These are phyloP conservation scores for Ylistrum balloti DNA, from an alignment of 1,140 invertebrate species.

Conservation along the genomic window DNA sequence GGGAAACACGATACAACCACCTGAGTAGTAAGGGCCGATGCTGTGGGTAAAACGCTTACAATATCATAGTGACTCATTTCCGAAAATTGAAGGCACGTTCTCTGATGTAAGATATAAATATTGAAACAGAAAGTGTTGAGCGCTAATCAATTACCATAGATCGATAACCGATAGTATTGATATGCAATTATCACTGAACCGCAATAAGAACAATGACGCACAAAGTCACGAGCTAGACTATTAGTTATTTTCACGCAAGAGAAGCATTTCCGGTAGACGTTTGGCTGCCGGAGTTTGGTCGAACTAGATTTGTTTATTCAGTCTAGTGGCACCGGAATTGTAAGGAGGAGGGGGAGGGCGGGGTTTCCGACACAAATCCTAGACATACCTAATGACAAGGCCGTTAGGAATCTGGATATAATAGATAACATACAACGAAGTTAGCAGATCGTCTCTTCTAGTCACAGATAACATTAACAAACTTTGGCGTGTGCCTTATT, in stretches of 20 bases:
- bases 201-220: background rate
- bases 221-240: constrained; percentile 25
- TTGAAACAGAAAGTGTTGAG: constrained; percentile 28
- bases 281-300: background rate
- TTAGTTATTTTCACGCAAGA: constrained; percentile 26
- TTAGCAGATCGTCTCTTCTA: background rate
- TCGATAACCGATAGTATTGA: constrained; percentile 32
- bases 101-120: constrained; percentile 28
- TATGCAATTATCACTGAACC: background rate
- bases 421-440: background rate
- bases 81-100: constrained; percentile 3
- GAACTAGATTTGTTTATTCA: background rate
- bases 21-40: background rate
- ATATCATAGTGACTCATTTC: background rate
- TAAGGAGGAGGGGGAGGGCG: background rate
- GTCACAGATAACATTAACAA: background rate
- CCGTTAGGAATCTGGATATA: constrained; percentile 31
- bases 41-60: background rate
- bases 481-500: background rate
- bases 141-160: constrained; percentile 15
- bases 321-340: constrained; percentile 12
- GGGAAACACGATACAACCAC: background rate
- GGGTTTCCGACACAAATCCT: background rate
- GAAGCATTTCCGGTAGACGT: constrained; percentile 32
- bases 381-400: constrained; percentile 38